Percentiles rank a stretch among this genome's conserved stretches.
Evolutionary conservation across 1,140 invertebrate species (phyloP).

Genomic region (Trachymyrmex septentrionalis): DNA sequence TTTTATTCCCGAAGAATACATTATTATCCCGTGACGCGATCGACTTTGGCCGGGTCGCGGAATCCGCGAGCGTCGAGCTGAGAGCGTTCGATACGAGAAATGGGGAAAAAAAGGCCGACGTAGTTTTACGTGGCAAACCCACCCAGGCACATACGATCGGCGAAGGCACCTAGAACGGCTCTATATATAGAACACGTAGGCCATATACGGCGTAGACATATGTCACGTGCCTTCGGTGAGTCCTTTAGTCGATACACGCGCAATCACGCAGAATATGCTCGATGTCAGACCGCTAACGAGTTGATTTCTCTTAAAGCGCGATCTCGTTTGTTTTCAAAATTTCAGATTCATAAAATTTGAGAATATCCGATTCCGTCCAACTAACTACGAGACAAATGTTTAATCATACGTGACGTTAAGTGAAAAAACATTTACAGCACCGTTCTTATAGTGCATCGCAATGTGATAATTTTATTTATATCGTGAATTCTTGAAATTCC

Average conservation of each 20-base stretch:
- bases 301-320: background rate
- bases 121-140: constrained; percentile 41
- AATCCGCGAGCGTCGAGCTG: background rate
- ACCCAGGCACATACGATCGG: background rate
- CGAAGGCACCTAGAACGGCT: background rate
- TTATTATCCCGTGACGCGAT: constrained; percentile 31
- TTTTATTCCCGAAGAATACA: background rate
- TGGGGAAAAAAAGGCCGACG: constrained; percentile 41
- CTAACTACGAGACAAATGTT: background rate
- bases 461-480: background rate
- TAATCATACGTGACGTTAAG: background rate
- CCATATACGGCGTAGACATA: constrained; percentile 11
- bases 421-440: background rate
- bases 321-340: background rate
- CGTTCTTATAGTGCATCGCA: background rate
- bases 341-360: background rate
- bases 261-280: constrained; percentile 29
- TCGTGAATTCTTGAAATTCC: background rate
- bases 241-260: constrained; percentile 47
- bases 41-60: constrained; percentile 22
- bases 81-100: constrained; percentile 54
- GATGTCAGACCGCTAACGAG: background rate
- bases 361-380: too few relatives aligned
- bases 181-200: constrained; percentile 26
- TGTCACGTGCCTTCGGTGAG: constrained; percentile 23